Evolutionary conservation across 2,113 vertebrate genomes (phyloP).

Genomic region (Apodemus sylvaticus): DNA sequence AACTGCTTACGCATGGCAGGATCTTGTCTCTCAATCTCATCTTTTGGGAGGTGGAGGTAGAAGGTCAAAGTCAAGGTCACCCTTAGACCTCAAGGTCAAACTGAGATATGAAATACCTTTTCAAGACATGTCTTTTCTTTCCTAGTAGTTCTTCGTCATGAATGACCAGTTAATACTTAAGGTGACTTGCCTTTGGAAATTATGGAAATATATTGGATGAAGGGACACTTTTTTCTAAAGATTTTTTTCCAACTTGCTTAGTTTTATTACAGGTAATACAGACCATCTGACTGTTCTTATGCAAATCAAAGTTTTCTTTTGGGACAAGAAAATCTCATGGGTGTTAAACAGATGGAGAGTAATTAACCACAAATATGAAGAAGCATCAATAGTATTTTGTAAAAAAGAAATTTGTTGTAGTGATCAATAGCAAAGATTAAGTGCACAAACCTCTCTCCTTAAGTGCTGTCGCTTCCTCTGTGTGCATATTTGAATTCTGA

Average conservation of each 20-base stretch:
- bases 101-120: neutral
- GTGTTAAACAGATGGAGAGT: slow-evolving; percentile 45
- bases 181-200: neutral
- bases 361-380: slow-evolving; percentile 48
- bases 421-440: slow-evolving; percentile 14
- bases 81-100: neutral
- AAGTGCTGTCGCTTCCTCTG: neutral
- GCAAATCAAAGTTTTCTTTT: slow-evolving; percentile 54
- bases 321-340: neutral
- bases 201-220: neutral
- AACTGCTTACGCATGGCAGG: neutral
- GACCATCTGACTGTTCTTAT: slow-evolving; percentile 18
- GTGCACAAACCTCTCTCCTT: neutral
- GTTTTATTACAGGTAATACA: neutral
- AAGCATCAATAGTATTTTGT: slow-evolving; percentile 6
- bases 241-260: neutral
- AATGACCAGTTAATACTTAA: neutral
- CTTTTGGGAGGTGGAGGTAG: neutral
- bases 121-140: neutral
- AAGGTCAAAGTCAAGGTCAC: neutral
- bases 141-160: neutral
- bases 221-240: slow-evolving; percentile 17
- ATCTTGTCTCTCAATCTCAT: neutral
- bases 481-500: slow-evolving; percentile 39
- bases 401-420: slow-evolving; percentile 15